A percentile compares a stretch with the other conserved stretches of the same genome.
phyloP scores from a whole-genome alignment of 2,113 vertebrate species.

The Megaleporinus macrocephalus region DNA sequence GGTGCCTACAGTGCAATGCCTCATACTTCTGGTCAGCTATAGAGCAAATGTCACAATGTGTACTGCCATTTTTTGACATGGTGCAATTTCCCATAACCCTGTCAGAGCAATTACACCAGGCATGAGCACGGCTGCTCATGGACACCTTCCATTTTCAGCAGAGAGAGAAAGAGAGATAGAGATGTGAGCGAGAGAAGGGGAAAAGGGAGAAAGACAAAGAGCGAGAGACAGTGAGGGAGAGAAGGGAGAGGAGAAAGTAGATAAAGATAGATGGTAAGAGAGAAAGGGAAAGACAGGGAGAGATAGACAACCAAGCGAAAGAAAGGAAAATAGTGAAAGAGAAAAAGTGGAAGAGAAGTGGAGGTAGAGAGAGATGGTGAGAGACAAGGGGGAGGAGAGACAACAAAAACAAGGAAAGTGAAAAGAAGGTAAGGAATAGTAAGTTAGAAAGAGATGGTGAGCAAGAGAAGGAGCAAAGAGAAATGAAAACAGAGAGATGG shows the following conservation, averaged over 20 bases:
- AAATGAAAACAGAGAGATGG: no score
- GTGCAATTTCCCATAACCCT: conserved; percentile 60
- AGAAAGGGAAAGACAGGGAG: neutral
- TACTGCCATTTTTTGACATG: conserved; percentile 51
- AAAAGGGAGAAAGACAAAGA: neutral
- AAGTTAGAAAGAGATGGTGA: no score
- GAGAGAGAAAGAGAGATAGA: conserved; percentile 14
- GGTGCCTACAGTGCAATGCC: neutral
- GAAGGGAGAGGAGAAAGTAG: neutral
- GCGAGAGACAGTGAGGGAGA: conserved; percentile 26
- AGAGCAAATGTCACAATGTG: conserved; percentile 50
- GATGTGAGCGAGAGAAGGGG: neutral
- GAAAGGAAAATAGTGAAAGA: no score
- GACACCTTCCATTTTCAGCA: conserved; percentile 42
- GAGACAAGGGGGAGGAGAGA: no score
- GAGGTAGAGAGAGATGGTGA: no score
- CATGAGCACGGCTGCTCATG: conserved; percentile 47
- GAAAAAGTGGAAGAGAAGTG: no score
- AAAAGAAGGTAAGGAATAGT: no score
- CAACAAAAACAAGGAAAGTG: no score
- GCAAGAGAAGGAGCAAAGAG: no score
- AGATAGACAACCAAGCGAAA: no score
- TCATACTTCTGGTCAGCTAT: conserved; percentile 46
- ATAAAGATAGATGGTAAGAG: neutral
- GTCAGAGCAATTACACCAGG: conserved; percentile 56